Base-by-base conservation (phyloP, 2,888 invertebrate genomes). In the Dynastes maya region DNA sequence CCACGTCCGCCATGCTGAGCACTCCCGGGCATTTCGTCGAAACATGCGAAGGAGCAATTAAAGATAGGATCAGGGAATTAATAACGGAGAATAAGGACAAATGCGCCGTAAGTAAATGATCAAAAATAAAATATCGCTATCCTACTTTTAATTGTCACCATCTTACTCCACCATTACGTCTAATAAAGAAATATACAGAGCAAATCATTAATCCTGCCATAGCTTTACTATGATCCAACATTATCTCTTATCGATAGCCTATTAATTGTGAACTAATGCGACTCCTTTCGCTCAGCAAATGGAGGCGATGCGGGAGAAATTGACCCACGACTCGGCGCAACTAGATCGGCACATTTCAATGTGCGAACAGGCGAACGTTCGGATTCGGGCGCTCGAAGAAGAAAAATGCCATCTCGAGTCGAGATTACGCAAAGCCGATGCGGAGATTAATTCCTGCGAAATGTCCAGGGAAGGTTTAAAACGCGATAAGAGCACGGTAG, bases 21-120 rank as follows among this genome's bases (percentile, higher is more conserved):
- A 91, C 94, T 6, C 93, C 95, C 1, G 91, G 93, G 40, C 89
- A 94, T 81, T 94, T 94, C 86, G 93, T 95, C 2, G 96, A 96
- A 84, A 93, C 95, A 0, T 92, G 94, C 78, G 96, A 96, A 87
- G 92, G 92, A 71, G 90, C 94, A 49, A 94, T 96, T 80, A 95
- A 95, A 87, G 96, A 96, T 80, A 91, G 95, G 81, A 92, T 96
- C 76, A 90, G 95, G 22, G 95, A 96, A 87, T 91, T 95, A 64
- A 89, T 95, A 40, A 92, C 91, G 79, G 96, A 96, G 79, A 94
- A 94, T 87, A 95, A 95, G 87, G 94, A 95, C 81, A 94, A 94
- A 89, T 90, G 92, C 83, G 90, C 93, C 88, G 96, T 95, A 91
- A 88, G 91, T 88, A 75, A 74, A 49, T 29, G 29, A 40, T 40